Evolutionary conservation across 2,888 invertebrate species (phyloP).

Genomic region (Chloroclystis v-ata): DNA sequence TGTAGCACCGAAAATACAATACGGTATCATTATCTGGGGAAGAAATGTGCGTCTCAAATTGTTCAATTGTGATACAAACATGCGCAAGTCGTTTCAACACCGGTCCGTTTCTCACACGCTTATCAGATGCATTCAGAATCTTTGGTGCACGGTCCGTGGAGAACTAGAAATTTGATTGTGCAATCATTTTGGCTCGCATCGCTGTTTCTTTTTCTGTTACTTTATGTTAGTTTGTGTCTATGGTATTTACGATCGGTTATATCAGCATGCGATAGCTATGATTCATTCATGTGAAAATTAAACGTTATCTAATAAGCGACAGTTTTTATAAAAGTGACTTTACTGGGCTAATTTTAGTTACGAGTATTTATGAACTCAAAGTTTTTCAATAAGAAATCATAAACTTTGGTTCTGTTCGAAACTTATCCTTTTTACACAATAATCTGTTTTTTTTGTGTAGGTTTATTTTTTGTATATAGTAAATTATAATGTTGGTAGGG

Average conservation of each 20-base stretch:
- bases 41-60: neutral
- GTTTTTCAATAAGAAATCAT: no score
- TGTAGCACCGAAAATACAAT: neutral
- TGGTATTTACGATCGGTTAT: neutral
- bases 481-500: no score
- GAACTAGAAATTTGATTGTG: conserved; percentile 8
- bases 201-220: neutral
- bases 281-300: no score
- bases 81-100: conserved; percentile 24
- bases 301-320: no score
- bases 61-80: conserved; percentile 2
- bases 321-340: no score
- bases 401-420: no score
- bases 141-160: conserved; percentile 15
- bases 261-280: no score
- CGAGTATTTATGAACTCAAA: no score
- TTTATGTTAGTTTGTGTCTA: neutral
- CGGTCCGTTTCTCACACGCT: conserved; percentile 21
- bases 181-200: conserved; percentile 2
- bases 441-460: no score
- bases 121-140: conserved; percentile 29
- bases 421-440: no score
- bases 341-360: no score
- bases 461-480: no score
- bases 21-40: neutral